Percentiles rank a stretch among this genome's conserved stretches.
Evolutionary conservation across 2,888 invertebrate genomes (phyloP).

Genomic region (Yponomeuta sedellus): DNA sequence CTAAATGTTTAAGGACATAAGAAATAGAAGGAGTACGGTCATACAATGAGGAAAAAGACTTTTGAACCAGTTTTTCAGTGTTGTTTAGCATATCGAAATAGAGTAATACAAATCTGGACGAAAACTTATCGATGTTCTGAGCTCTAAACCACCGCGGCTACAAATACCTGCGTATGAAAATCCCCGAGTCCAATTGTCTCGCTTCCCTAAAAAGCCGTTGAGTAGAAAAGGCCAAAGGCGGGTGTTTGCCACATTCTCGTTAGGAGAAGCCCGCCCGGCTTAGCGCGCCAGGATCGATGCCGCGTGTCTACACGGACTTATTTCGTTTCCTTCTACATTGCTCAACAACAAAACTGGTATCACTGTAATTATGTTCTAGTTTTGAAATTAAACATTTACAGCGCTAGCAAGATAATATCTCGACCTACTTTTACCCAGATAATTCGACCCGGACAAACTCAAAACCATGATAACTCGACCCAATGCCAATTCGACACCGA

Average conservation of each 20-base stretch:
- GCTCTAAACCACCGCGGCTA: neutral
- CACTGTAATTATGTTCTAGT: neutral
- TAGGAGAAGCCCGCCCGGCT: slow-evolving; percentile 30
- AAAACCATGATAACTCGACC: no score
- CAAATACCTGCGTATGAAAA: slow-evolving; percentile 1
- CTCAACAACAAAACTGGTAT: neutral
- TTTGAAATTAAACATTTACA: no score
- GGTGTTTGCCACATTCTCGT: slow-evolving; percentile 1
- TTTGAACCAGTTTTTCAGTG: no score
- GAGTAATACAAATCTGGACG: no score
- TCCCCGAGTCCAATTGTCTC: neutral
- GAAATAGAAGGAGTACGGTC: no score
- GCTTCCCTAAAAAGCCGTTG: neutral
- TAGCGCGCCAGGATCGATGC: slow-evolving; percentile 53
- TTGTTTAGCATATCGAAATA: no score
- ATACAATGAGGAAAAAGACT: no score
- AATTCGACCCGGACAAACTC: no score
- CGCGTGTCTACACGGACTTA: slow-evolving; percentile 34
- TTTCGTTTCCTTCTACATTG: slow-evolving; percentile 28
- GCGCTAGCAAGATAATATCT: no score
- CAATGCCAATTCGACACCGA: no score
- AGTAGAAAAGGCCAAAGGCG: neutral
- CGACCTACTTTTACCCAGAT: no score
- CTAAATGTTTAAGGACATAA: no score
- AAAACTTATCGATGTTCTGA: slow-evolving; percentile 20